phyloP scores from a whole-genome alignment of 2,797 vertebrate genomes.

The Lepus oiostolus region DNA sequence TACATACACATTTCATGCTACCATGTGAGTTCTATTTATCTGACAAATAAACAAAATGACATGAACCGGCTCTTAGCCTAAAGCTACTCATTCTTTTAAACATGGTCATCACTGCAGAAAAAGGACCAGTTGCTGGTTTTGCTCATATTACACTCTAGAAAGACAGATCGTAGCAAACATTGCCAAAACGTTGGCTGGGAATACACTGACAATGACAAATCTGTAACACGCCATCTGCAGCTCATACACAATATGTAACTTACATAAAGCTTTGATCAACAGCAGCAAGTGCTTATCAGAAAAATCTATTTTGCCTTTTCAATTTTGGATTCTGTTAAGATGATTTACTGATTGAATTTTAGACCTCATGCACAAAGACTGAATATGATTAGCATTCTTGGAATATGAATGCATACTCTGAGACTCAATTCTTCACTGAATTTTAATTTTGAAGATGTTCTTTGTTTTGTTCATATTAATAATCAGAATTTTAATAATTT shows the following conservation, averaged over 20 bases:
- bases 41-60: constrained; percentile 64
- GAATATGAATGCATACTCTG: constrained; percentile 83
- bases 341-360: constrained; percentile 83
- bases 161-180: constrained; percentile 44
- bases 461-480: constrained; percentile 66
- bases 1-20: neutral
- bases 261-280: constrained; percentile 61
- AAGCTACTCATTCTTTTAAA: constrained; percentile 52
- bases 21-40: constrained; percentile 51
- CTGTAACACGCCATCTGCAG: constrained; percentile 55
- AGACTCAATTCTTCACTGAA: constrained; percentile 80
- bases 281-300: constrained; percentile 74
- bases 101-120: neutral
- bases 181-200: neutral
- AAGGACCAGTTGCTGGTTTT: neutral
- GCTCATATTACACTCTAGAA: neutral
- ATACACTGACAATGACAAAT: constrained; percentile 46
- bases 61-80: neutral
- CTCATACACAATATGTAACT: constrained; percentile 50
- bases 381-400: constrained; percentile 80
- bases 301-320: constrained; percentile 69
- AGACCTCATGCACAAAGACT: constrained; percentile 66
- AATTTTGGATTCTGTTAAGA: constrained; percentile 77
- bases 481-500: constrained; percentile 82
- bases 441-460: constrained; percentile 84